Percentiles rank a stretch among this genome's conserved stretches.
Conservation (phyloP, 2,113 vertebrate species). For the Cinclus cinclus region DNA sequence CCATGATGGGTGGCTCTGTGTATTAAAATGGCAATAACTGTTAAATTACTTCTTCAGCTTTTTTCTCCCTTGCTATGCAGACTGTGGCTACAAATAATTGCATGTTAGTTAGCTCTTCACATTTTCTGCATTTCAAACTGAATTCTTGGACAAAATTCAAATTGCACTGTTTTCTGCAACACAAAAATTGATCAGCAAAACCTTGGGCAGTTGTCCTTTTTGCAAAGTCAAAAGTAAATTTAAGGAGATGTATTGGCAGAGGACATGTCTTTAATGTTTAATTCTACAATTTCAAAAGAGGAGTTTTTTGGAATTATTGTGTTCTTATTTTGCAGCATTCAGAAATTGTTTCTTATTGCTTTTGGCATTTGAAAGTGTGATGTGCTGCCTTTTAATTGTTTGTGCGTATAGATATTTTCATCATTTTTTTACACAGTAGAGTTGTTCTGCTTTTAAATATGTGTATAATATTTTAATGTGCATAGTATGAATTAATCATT, state of each 20-base stretch:
- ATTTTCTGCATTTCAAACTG: background rate
- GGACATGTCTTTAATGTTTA: background rate
- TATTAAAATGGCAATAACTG: background rate
- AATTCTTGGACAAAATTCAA: background rate
- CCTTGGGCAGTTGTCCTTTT: slow-evolving; percentile 29
- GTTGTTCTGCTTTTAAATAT: background rate
- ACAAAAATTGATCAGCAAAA: background rate
- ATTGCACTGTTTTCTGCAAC: background rate
- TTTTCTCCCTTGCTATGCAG: background rate
- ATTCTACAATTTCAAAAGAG: background rate
- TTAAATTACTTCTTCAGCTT: background rate
- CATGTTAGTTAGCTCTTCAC: background rate
- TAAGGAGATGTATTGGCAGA: background rate
- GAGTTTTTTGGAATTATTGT: background rate
- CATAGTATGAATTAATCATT: background rate
- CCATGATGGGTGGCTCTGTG: background rate
- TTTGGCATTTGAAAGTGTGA: background rate
- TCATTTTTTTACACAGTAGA: background rate
- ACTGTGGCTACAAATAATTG: background rate
- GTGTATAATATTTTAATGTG: background rate
- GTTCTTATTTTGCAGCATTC: background rate
- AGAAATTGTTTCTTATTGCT: background rate
- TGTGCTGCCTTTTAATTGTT: background rate
- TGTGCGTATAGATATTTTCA: background rate
- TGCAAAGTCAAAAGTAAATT: slow-evolving; percentile 10